Base-by-base conservation (phyloP, 2,113 vertebrate genomes). In the Thymallus thymallus region DNA sequence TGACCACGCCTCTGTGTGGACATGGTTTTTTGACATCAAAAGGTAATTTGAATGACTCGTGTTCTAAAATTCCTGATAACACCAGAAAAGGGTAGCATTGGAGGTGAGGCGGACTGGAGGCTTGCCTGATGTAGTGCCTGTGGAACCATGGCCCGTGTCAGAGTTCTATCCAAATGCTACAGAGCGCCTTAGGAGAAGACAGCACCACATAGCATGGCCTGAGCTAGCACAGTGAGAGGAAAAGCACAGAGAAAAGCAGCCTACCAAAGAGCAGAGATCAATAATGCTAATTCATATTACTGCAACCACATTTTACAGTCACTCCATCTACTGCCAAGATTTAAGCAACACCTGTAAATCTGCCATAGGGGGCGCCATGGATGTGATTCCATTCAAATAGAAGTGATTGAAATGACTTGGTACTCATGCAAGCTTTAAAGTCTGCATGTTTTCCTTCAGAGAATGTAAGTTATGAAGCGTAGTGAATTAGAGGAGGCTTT, bases 221-320 rank as follows among this genome's bases (percentile, higher is more conserved):
- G 48, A 55, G 48, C 48, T 4, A 18, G 5, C 48, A 5, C 48
- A 18, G 13, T 55, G 48, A 55, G 51, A 20, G 4, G 51, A 14
- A 16, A 10, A 26, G 48, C 45, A 30, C 24, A 64, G 23, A 73
- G 32, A 79, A 41, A n/a, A 29, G n/a, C 32, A 58, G 69, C n/a
- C 48, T 16, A 18, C 48, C 5, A 14, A 51, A 1, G 16, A 18
- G 48, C 16, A 18, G 48, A 51, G 48, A 67, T 86, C 86, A 5
- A 85, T 87, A 64, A 84, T 73, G 73, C 64, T 73, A 73, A 81
- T 51, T 56, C 75, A 69, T 70, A 58, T 68, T 80, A 75, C 81
- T 68, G 35, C 63, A 76, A 82, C 79, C 73, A 76, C 73, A 77
- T 71, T 32, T 48, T 75, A 35, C 29, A 60, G 66, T 76, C 65